Percentiles rank a stretch among this genome's conserved stretches.
Conservation (phyloP, 2,888 invertebrate genomes). For the Bhutanitis thaidina region DNA sequence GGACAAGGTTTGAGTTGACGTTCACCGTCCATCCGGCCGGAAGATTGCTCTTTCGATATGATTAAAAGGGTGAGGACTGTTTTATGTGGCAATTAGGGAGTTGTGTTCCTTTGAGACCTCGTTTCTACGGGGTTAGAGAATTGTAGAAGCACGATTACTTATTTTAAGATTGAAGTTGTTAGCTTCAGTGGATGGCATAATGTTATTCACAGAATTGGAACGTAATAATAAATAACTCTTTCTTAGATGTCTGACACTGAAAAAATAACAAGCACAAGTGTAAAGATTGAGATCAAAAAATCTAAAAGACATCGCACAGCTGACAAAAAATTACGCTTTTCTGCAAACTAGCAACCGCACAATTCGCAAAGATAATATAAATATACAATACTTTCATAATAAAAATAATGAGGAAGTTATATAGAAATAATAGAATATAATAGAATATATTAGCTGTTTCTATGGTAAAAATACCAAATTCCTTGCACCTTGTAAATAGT, state of each 20-base stretch:
- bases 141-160: constrained; percentile 22
- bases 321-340: no score
- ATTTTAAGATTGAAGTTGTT: constrained; percentile 25
- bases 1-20: constrained; percentile 40
- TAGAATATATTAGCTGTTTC: no score
- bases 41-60: constrained; percentile 77
- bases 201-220: constrained; percentile 30
- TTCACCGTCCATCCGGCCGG: constrained; percentile 64
- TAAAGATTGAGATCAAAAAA: no score
- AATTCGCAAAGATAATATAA: no score
- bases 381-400: no score
- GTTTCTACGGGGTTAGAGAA: constrained; percentile 38
- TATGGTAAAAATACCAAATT: no score
- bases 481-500: no score
- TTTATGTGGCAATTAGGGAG: constrained; percentile 74
- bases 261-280: no score
- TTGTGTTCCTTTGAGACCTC: constrained; percentile 55
- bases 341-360: no score
- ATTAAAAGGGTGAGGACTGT: constrained; percentile 77
- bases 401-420: no score
- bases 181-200: constrained; percentile 14
- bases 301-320: no score
- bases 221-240: background rate
- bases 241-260: background rate
- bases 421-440: no score